Evolutionary conservation across 2,888 invertebrate species (phyloP).

Genomic region (Salpingus planirostris): DNA sequence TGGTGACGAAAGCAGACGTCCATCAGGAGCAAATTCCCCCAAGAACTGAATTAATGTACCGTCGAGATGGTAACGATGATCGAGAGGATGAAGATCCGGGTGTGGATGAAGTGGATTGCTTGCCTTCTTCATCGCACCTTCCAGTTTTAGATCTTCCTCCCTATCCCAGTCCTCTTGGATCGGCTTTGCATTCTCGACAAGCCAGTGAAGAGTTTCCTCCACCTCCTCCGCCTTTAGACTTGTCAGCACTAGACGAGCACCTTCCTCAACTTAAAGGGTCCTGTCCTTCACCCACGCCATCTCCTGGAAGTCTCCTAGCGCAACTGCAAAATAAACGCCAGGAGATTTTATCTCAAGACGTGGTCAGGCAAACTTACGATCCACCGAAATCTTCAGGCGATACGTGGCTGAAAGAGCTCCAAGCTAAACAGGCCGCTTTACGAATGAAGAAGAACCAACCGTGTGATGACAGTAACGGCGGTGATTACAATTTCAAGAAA

Average conservation of each 20-base stretch:
- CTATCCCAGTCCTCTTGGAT: conserved; percentile 70
- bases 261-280: conserved; percentile 18
- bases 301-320: conserved; percentile 44
- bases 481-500: background rate
- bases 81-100: conserved; percentile 45
- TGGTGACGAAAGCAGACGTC: conserved; percentile 79
- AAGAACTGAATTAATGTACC: no score
- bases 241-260: conserved; percentile 56
- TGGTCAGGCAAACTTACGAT: conserved; percentile 36
- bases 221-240: conserved; percentile 71
- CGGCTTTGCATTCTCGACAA: conserved; percentile 73
- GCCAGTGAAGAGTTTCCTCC: conserved; percentile 86
- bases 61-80: no score
- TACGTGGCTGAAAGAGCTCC: conserved; percentile 69
- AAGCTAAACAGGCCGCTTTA: conserved; percentile 66
- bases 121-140: conserved; percentile 44
- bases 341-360: conserved; percentile 48
- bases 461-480: conserved; percentile 29
- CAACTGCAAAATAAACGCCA: conserved; percentile 58
- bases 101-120: conserved; percentile 58
- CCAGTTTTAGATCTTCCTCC: conserved; percentile 75
- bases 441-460: conserved; percentile 46
- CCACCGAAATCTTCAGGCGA: conserved; percentile 42
- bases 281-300: conserved; percentile 23
- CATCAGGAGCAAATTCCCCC: conserved; percentile 72